Evolutionary conservation across 23 tunicate genomes (phyloP), one percentile per base, ranked within the genome.

Genomic region (Trididemnum nubilum): DNA sequence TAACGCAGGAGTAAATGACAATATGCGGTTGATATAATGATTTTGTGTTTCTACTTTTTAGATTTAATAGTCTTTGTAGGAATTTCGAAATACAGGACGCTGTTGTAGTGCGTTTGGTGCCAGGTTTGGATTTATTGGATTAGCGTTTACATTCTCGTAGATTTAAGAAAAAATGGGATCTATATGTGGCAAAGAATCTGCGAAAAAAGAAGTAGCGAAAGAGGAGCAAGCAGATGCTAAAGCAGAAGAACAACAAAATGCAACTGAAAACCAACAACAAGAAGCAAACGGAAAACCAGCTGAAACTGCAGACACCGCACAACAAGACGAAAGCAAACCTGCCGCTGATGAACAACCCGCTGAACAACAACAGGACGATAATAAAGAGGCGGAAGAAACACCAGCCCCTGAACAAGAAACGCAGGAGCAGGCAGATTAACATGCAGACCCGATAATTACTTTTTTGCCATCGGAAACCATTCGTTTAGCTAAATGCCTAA

Each of bases 211-310:
- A 64, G 90, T 72, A 1, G 81, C 72, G 0, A 72, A 83, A 31
- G 87, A 83, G 36, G 81, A 51, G 71, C 34, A 37, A 26, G 63
- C 75, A n/a, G 37, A 67, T 1, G 28, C 31, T 30, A 32, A 71
- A 35, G 69, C 50, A 23, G 78, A 71, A 51, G 78, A 82, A 44
- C 65, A 82, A 30, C 80, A 63, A 74, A 59, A 83, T 30, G 79
- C 77, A 31, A 33, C 74, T 67, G 74, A 67, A 4, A 33, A 67
- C 18, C 74, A 65, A 57, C 72, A 72, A 37, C 82, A 89, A 71
- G 91, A 86, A 23, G 90, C 82, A 28, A 73, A 83, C 40, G 87
- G 80, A 60, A 83, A 83, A 30, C 87, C 82, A n/a, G 76, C 49
- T 22, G 81, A 77, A 12, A 40, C 12, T 26, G 78, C 57, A 9